Percentiles rank a stretch among this genome's conserved stretches.
Conservation (phyloP, 2,888 invertebrate genomes). For the Drosophila lutescens region DNA sequence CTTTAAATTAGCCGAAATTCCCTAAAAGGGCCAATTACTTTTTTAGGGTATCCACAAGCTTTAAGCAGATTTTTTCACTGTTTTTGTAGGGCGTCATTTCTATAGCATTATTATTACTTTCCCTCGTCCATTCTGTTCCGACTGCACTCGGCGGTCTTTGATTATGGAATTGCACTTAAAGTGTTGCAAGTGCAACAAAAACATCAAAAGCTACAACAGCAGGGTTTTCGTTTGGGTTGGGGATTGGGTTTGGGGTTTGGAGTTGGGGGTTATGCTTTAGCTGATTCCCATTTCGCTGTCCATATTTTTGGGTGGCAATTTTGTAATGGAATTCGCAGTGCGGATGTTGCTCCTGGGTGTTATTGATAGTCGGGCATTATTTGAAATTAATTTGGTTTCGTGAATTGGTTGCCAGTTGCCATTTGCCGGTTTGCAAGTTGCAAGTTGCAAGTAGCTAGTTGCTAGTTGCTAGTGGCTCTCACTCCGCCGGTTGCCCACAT, state of each 20-base stretch:
- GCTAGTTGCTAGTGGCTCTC: slow-evolving; percentile 9
- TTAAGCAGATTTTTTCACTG: slow-evolving; percentile 11
- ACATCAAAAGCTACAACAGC: not conserved
- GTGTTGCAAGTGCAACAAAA: slow-evolving; percentile 55
- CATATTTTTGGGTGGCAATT: slow-evolving; percentile 62
- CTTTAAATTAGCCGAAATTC: not conserved
- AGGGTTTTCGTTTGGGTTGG: slow-evolving; percentile 9
- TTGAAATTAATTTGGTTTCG: slow-evolving; percentile 60
- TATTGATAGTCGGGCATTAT: slow-evolving; percentile 60
- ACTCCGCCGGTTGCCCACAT: slow-evolving; percentile 40
- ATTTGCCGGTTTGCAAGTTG: not conserved
- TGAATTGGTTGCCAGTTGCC: slow-evolving; percentile 4
- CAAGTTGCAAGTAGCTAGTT: slow-evolving; percentile 7
- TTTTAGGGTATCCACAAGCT: slow-evolving; percentile 1
- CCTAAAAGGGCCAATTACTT: not conserved
- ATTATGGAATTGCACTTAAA: slow-evolving; percentile 77
- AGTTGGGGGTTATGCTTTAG: slow-evolving; percentile 3
- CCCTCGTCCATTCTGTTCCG: slow-evolving; percentile 6
- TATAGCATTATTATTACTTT: slow-evolving; percentile 37
- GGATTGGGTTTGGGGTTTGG: slow-evolving; percentile 10
- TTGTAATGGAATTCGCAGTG: slow-evolving; percentile 69
- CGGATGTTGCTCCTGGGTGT: slow-evolving; percentile 19
- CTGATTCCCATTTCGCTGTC: not conserved
- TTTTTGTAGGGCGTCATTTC: slow-evolving; percentile 68
- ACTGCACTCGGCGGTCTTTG: slow-evolving; percentile 54